phyloP scores from a whole-genome alignment of 2,888 invertebrate genomes.

The Tachina grossa region DNA sequence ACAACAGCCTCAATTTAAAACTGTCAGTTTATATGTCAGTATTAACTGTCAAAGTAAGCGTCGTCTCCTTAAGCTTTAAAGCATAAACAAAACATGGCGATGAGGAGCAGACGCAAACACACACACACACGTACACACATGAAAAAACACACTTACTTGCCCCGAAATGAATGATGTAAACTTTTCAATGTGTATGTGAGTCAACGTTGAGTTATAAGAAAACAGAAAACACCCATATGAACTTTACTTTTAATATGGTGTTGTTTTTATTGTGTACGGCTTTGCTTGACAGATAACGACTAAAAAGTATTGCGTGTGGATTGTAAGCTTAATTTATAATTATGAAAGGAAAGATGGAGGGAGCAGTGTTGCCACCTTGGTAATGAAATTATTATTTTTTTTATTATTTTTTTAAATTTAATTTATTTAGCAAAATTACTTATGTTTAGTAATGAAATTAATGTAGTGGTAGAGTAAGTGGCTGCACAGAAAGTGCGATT shows the following conservation, averaged over 20 bases:
- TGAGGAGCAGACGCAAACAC: background rate
- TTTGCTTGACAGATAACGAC: constrained; percentile 50
- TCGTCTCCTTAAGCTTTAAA: constrained; percentile 71
- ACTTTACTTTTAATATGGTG: constrained; percentile 46
- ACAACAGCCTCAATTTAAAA: constrained; percentile 80
- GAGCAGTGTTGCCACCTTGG: constrained; percentile 12
- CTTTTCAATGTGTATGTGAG: constrained; percentile 7
- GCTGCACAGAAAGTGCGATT: too few species aligned
- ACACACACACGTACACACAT: background rate
- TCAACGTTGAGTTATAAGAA: background rate
- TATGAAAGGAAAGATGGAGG: constrained; percentile 17
- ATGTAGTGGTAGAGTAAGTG: background rate
- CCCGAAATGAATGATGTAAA: constrained; percentile 26
- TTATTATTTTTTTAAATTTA: too few species aligned
- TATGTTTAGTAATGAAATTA: background rate
- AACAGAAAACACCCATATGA: constrained; percentile 47
- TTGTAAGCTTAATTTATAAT: constrained; percentile 57
- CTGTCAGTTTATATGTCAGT: constrained; percentile 82
- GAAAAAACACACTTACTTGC: background rate
- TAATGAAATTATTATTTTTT: too few species aligned
- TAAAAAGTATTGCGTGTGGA: constrained; percentile 55
- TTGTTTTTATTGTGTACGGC: constrained; percentile 9
- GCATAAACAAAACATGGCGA: constrained; percentile 56
- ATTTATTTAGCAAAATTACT: too few species aligned
- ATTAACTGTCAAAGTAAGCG: constrained; percentile 78